These are phyloP conservation scores for Cephus runcator DNA, from an alignment of 2,888 invertebrate genomes.

Conservation along the genomic window DNA sequence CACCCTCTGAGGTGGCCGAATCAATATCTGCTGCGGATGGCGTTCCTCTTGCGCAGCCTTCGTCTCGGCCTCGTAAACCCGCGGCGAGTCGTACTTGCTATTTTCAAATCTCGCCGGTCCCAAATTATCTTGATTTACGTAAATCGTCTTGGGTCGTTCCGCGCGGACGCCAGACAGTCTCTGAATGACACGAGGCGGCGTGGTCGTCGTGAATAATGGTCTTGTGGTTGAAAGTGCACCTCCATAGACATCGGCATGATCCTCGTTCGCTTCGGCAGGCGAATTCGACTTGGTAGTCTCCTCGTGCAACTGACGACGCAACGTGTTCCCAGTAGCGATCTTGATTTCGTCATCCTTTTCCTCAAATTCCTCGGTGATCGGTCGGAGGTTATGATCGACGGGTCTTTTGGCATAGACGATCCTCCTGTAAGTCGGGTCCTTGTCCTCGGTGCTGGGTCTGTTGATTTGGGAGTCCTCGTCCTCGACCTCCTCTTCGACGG, in stretches of 20 bases:
- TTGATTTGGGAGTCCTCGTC: slow-evolving; percentile 58
- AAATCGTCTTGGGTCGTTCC: slow-evolving; percentile 49
- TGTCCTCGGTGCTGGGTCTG: slow-evolving; percentile 50
- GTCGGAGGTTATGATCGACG: slow-evolving; percentile 57
- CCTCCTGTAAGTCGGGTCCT: slow-evolving; percentile 41
- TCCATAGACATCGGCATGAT: slow-evolving; percentile 77
- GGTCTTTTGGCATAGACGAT: slow-evolving; percentile 56
- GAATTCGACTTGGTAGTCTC: slow-evolving; percentile 67
- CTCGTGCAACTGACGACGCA: slow-evolving; percentile 73
- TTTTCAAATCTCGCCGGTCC: slow-evolving; percentile 53
- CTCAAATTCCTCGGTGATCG: slow-evolving; percentile 62
- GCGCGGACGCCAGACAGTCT: slow-evolving; percentile 42
- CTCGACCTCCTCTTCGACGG: slow-evolving; percentile 45
- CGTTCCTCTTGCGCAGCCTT: slow-evolving; percentile 50
- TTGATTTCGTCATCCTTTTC: slow-evolving; percentile 63
- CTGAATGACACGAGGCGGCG: slow-evolving; percentile 69
- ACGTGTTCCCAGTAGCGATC: slow-evolving; percentile 68
- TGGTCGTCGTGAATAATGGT: slow-evolving; percentile 74
- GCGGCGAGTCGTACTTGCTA: slow-evolving; percentile 43
- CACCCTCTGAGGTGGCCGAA: slow-evolving; percentile 38
- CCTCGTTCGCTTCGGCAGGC: slow-evolving; percentile 69
- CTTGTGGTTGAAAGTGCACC: slow-evolving; percentile 74
- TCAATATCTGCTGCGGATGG: slow-evolving; percentile 47
- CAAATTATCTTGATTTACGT: slow-evolving; percentile 47
- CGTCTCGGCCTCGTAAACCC: slow-evolving; percentile 48